These are phyloP conservation scores for Chloroclystis v-ata DNA, from an alignment of 2,888 invertebrate species.

Conservation along the genomic window DNA sequence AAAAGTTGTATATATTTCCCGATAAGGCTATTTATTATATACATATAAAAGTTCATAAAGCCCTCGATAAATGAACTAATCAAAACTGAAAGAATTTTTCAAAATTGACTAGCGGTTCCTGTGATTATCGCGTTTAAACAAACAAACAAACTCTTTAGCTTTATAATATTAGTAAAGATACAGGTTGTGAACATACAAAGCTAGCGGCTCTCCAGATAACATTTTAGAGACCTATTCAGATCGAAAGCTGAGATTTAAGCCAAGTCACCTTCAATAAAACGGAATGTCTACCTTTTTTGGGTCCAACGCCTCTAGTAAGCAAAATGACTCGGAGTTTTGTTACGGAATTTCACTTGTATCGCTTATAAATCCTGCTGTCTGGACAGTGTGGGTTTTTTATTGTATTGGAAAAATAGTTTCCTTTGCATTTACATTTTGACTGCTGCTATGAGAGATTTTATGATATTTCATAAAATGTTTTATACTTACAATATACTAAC, in stretches of 20 bases:
- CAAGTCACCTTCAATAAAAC: conserved; percentile 30
- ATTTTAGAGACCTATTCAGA: conserved; percentile 11
- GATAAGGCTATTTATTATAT: no score
- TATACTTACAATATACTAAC: no score
- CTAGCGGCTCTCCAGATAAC: not conserved
- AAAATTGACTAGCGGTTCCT: no score
- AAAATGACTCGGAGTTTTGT: conserved; percentile 21
- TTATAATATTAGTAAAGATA: no score
- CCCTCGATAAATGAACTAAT: no score
- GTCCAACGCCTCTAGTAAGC: conserved; percentile 24
- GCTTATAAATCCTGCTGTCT: conserved; percentile 4
- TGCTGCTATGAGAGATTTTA: conserved; percentile 1
- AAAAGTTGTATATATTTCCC: no score
- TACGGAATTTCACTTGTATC: conserved; percentile 7
- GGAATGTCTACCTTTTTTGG: conserved; percentile 26
- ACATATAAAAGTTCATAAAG: no score
- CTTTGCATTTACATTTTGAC: conserved; percentile 7
- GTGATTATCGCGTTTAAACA: no score
- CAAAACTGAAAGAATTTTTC: no score
- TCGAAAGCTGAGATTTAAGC: conserved; percentile 25
- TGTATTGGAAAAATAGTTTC: conserved; percentile 6
- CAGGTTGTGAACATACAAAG: no score
- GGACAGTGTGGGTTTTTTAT: conserved; percentile 5
- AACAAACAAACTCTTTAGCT: no score
- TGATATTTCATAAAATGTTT: not conserved